Base-by-base conservation (phyloP, 2,888 invertebrate genomes). In the Zaprionus lineosus region DNA sequence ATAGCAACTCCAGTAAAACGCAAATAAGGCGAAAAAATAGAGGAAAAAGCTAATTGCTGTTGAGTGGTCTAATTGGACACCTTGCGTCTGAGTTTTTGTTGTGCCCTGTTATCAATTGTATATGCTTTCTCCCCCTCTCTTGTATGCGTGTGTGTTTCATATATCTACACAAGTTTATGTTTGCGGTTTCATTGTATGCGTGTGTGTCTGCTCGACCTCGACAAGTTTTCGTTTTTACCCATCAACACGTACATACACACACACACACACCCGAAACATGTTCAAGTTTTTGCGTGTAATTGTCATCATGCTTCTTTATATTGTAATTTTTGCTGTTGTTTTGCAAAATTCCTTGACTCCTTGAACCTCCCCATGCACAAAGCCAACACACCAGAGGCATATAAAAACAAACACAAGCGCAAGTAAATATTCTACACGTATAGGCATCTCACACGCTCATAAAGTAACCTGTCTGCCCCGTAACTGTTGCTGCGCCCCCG, bases 1-100 rank as follows among this genome's bases (percentile, higher is more conserved):
- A 78, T 79, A 69, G 76, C 84, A 84, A 84, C 77, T 78, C 66
- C 78, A 79, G 82, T 69, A 70, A 81, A 81, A 83, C 81, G 84
- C 84, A 84, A 81, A 68, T 73, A 71, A 74, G 69, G 62, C 60
- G 46, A 31, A 48, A 51, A 24, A 39, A 41, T 12, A 29, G 29
- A 19, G 50, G 33, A 43, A 58, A 75, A 72, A 68, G 61, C 64
- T 81, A 82, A 74, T 77, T 81, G 78, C 67, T 65, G 63, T 76
- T 83, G 73, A 83, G 68, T 79, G 77, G 66, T 83, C 66, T 73
- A 72, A 83, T 83, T 79, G 84, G 56, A 79, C 84, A 69, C 77
- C 69, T 79, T 75, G 72, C 75, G 73, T 62, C 53, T 58, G 65
- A 24, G 48, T 64, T 43, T 57, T 41, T 33, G 2, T 33, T 33